Conservation (phyloP, 2,888 invertebrate genomes). For the Coelinius sp. region DNA sequence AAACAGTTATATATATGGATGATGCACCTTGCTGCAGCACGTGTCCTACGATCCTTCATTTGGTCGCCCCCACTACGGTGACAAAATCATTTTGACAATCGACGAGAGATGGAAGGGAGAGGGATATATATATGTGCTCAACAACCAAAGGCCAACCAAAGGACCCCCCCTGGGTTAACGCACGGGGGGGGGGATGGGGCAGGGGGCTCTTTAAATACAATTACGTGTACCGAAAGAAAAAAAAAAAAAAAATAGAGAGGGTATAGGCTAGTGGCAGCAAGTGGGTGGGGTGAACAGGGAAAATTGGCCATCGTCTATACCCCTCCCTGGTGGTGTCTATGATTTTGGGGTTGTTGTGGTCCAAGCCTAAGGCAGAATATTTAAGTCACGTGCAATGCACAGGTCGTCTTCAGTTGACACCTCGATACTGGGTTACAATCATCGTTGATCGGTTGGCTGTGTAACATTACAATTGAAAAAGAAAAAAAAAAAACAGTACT, state of each 20-base stretch:
- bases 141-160: constrained; percentile 34
- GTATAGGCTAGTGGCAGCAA: constrained; percentile 33
- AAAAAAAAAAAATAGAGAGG: constrained; percentile 33
- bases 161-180: constrained; percentile 33
- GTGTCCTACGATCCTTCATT: constrained; percentile 34
- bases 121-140: not conserved
- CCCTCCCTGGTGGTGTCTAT: constrained; percentile 11
- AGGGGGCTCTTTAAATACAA: constrained; percentile 58
- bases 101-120: constrained; percentile 16
- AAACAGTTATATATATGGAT: no score
- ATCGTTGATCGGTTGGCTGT: constrained; percentile 16
- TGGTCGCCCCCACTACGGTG: constrained; percentile 6
- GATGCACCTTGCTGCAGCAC: constrained; percentile 56
- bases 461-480: no score
- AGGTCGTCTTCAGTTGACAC: constrained; percentile 57
- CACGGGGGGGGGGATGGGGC: not conserved
- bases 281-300: constrained; percentile 33
- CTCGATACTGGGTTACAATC: constrained; percentile 41
- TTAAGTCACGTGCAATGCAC: constrained; percentile 56
- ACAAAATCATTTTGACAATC: constrained; percentile 26
- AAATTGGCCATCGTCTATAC: constrained; percentile 39
- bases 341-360: constrained; percentile 29
- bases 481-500: no score
- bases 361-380: constrained; percentile 49
- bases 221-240: constrained; percentile 53